Conservation (phyloP, 1,140 invertebrate species). For the Orchesella cincta region DNA sequence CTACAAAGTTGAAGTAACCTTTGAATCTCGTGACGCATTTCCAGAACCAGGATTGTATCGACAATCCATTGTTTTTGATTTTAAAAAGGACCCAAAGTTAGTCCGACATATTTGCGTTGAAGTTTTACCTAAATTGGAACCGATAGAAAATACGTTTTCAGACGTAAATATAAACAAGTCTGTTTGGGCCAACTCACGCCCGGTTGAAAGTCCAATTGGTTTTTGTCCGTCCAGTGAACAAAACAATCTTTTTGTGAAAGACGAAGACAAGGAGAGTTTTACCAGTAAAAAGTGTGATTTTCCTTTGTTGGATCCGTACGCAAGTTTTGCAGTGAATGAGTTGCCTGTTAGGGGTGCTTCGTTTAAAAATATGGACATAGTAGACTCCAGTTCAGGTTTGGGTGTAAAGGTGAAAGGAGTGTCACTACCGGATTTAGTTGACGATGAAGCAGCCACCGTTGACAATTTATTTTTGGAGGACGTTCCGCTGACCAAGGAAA, state of each 20-base stretch:
- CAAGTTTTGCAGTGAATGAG: neutral
- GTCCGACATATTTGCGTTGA: neutral
- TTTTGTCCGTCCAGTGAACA: no score
- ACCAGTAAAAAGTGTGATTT: neutral
- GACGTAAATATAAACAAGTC: neutral
- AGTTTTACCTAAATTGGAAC: slow-evolving; percentile 7
- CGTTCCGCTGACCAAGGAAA: neutral
- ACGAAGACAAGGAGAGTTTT: neutral
- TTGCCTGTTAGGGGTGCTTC: neutral
- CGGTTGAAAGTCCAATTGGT: no score
- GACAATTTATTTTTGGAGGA: slow-evolving; percentile 22
- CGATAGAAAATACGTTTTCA: neutral
- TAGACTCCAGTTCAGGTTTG: neutral
- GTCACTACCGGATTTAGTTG: neutral
- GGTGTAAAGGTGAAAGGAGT: neutral
- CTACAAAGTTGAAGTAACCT: slow-evolving; percentile 11
- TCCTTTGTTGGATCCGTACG: neutral
- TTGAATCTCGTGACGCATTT: neutral
- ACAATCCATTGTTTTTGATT: slow-evolving; percentile 22
- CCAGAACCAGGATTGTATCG: neutral
- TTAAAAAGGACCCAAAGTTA: slow-evolving; percentile 27
- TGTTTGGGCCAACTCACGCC: neutral
- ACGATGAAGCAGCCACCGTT: neutral
- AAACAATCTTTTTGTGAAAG: no score
- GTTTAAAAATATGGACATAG: slow-evolving; percentile 4